These are phyloP conservation scores for Sabellastarte sp. DNA, from an alignment of 2,888 invertebrate genomes.

Conservation along the genomic window DNA sequence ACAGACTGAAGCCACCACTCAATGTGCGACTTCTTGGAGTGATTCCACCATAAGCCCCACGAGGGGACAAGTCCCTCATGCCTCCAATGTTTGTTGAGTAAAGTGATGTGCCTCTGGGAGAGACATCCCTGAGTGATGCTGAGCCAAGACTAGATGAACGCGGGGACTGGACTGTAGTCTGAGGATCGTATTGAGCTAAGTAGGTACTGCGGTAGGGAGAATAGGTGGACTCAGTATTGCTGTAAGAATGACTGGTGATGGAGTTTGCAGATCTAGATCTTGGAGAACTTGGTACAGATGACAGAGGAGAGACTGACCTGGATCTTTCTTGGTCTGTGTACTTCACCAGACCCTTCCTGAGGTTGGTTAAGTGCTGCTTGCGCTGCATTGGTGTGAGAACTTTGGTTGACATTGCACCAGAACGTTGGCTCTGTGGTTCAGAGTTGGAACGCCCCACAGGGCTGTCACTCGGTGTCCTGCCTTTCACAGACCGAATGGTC, in stretches of 20 bases:
- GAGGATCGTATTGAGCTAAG: not conserved
- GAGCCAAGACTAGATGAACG: not conserved
- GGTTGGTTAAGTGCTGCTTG: conserved; percentile 38
- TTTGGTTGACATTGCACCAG: conserved; percentile 17
- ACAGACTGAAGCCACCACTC: not conserved
- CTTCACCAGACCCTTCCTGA: conserved; percentile 42
- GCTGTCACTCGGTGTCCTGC: conserved; percentile 1
- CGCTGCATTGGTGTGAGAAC: conserved; percentile 48
- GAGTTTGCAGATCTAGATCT: not conserved
- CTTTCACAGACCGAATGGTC: not conserved
- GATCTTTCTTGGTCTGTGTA: conserved; percentile 23
- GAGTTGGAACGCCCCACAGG: not conserved
- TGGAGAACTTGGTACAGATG: not conserved
- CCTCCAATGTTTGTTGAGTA: too few relatives aligned
- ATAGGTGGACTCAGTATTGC: not conserved
- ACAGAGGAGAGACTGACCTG: conserved; percentile 8
- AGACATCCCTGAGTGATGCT: not conserved
- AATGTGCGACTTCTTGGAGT: not conserved
- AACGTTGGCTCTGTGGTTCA: conserved; percentile 21
- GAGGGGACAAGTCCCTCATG: too few relatives aligned
- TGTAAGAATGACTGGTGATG: not conserved
- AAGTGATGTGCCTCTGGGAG: not conserved
- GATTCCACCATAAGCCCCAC: not conserved
- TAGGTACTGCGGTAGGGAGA: not conserved
- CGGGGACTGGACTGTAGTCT: not conserved